Base-by-base conservation (phyloP, 2,797 vertebrate genomes). In the Limosa lapponica region DNA sequence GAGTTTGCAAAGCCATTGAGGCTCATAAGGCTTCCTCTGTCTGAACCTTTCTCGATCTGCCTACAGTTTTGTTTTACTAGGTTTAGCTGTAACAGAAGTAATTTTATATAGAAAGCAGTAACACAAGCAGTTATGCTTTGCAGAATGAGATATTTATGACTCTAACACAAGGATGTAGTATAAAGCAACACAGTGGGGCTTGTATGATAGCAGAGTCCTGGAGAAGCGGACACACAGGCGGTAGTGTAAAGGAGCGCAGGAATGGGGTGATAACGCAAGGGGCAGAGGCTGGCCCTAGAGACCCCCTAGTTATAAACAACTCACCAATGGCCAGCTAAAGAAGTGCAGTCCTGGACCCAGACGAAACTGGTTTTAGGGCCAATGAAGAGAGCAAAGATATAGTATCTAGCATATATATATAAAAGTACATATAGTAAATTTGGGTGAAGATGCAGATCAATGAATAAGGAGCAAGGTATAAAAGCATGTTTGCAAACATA, bases 201-300 rank as follows among this genome's bases (percentile, higher is more conserved):
- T 43, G 36, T 32, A 77, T 6, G 22, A 25, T 28, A 80, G 39
- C 1, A 32, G 36, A 43, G 12, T 11, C 36, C 66, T 78, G 46
- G 58, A 34, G 28, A 89, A 54, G 28, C 11, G 20, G 65, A 61
- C 64, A 62, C 16, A 55, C 4, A 27, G 41, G 57, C 67, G 34
- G 15, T 19, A 11, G 37, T 23, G 14, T 28, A 51, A 23, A 64
- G 17, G 34, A 64, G 36, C 0, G 0, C n/a, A 43, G 64, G 64
- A 36, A 41, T 13, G 10, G 20, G 23, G 13, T 7, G 43, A 41
- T 8, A 92, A 10, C 0, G 0, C 28, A 49, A 43, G 32, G 32
- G 28, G 13, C 46, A 62, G 14, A 20, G 46, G n/a, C 51, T 74
- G 65, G 39, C 41, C 34, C 16, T 22, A 13, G 32, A 36, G 34